Evolutionary conservation across 2,888 invertebrate species (phyloP).

Genomic region (Drosophila mayaguana): DNA sequence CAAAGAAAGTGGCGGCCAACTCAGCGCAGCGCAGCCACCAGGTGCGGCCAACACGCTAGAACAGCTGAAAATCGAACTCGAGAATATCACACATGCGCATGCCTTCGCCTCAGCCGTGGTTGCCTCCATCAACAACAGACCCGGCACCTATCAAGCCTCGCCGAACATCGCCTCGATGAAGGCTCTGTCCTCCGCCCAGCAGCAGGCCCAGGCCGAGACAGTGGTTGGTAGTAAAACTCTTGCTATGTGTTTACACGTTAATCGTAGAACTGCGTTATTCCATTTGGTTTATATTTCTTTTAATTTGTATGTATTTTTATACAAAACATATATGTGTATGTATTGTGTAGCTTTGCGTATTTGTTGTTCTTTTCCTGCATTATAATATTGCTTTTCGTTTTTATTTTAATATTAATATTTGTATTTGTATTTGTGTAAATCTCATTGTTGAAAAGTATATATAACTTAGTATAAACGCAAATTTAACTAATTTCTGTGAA

Average conservation of each 20-base stretch:
- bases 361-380: slow-evolving; percentile 20
- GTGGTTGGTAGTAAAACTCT: slow-evolving; percentile 46
- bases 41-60: slow-evolving; percentile 86
- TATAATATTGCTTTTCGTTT: slow-evolving; percentile 41
- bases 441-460: slow-evolving; percentile 14
- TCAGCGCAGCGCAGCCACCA: slow-evolving; percentile 45
- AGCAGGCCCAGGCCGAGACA: slow-evolving; percentile 61
- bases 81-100: slow-evolving; percentile 87
- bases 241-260: slow-evolving; percentile 41
- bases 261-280: slow-evolving; percentile 38
- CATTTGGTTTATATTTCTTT: slow-evolving; percentile 33
- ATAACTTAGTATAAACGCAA: neutral
- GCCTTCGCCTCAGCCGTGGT: slow-evolving; percentile 81
- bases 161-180: slow-evolving; percentile 62
- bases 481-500: neutral
- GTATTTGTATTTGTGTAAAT: slow-evolving; percentile 23
- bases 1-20: slow-evolving; percentile 52
- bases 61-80: slow-evolving; percentile 87
- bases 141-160: slow-evolving; percentile 64
- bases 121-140: slow-evolving; percentile 65
- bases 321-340: slow-evolving; percentile 1
- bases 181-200: slow-evolving; percentile 65
- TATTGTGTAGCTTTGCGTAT: slow-evolving; percentile 40
- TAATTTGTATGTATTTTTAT: slow-evolving; percentile 5
- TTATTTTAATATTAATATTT: slow-evolving; percentile 46